Percentiles rank a stretch among this genome's conserved stretches.
phyloP scores from a whole-genome alignment of 1,140 invertebrate species.

The Epicauta chinensis region DNA sequence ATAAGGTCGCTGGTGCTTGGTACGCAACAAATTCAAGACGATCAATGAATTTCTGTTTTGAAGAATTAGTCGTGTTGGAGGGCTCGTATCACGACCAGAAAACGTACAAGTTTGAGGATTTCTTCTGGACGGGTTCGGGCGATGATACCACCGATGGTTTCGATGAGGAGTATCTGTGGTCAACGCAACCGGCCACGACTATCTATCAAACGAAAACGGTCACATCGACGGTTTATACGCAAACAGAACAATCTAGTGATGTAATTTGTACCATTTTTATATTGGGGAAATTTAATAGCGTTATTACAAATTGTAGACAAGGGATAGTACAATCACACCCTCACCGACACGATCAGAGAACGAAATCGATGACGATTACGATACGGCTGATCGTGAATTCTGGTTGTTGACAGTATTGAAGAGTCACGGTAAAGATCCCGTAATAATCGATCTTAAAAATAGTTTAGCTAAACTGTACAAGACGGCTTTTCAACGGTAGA shows the following conservation, averaged over 20 bases:
- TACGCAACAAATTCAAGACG: conserved; percentile 1
- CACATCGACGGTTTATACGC: conserved; percentile 56
- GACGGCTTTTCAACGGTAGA: conserved; percentile 56
- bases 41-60: conserved; percentile 17
- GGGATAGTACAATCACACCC: conserved; percentile 25
- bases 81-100: conserved; percentile 39
- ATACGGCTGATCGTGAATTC: conserved; percentile 54
- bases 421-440: conserved; percentile 38
- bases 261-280: too few relatives aligned
- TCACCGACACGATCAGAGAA: conserved; percentile 26
- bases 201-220: conserved; percentile 51
- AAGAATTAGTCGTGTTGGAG: conserved; percentile 37
- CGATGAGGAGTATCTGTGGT: conserved; percentile 35
- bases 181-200: conserved; percentile 34
- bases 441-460: conserved; percentile 47
- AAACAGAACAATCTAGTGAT: too few relatives aligned
- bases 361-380: conserved; percentile 35
- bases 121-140: conserved; percentile 79
- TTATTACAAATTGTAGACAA: conserved; percentile 16
- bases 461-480: conserved; percentile 57
- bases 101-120: conserved; percentile 66
- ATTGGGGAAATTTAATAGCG: too few relatives aligned
- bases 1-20: conserved; percentile 6
- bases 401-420: conserved; percentile 72
- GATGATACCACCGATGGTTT: conserved; percentile 53